Conservation (phyloP, 35 echinoderm and acorn worm species). For the Ptychodera flava region DNA sequence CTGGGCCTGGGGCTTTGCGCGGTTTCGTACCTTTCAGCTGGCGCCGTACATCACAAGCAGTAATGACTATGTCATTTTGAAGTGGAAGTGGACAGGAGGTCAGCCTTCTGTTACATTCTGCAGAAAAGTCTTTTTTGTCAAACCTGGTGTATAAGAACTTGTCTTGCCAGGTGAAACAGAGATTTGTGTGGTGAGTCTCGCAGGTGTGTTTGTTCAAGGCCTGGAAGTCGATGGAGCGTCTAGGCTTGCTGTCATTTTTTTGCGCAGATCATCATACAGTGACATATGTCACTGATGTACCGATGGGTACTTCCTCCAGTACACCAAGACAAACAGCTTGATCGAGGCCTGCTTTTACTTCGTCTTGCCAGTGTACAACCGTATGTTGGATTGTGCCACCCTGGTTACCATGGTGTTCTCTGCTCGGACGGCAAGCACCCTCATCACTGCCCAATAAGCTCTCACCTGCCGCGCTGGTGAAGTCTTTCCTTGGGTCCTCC, state of each 20-base stretch:
- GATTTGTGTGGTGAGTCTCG: no score
- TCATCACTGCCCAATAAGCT: constrained; percentile 21
- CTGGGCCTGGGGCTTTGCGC: no score
- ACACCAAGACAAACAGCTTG: constrained; percentile 40
- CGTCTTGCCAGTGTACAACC: constrained; percentile 43
- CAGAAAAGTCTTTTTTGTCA: no score
- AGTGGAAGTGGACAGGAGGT: no score
- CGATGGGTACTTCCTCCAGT: constrained; percentile 40
- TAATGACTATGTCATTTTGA: no score
- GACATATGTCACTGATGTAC: constrained; percentile 46
- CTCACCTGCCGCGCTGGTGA: constrained; percentile 25
- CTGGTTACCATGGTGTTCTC: no score
- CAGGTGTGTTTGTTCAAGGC: constrained; percentile 23
- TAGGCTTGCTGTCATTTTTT: constrained; percentile 41
- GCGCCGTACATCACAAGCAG: no score
- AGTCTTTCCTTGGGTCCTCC: constrained; percentile 32
- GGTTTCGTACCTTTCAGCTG: no score
- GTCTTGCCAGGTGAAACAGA: no score
- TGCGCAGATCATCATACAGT: constrained; percentile 38
- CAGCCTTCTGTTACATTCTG: no score
- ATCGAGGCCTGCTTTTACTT: constrained; percentile 50
- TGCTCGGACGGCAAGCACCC: no score
- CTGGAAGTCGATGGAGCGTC: constrained; percentile 36
- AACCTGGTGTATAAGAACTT: no score
- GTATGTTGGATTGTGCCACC: constrained; percentile 29